Evolutionary conservation across 1,140 invertebrate genomes (phyloP).

Genomic region (Patella vulgata): DNA sequence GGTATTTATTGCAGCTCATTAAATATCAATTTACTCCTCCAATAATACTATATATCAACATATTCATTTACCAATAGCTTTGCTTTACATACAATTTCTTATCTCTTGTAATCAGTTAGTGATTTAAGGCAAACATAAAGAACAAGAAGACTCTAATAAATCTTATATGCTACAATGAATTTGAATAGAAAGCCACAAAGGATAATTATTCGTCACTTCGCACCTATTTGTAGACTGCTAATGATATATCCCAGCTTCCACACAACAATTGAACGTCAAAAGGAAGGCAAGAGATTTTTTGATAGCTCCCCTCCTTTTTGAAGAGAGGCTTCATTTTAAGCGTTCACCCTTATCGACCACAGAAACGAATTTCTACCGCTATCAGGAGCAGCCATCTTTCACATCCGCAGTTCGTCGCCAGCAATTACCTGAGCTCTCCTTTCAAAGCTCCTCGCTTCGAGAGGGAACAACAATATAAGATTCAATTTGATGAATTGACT

Average conservation of each 20-base stretch:
- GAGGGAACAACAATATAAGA: constrained; percentile 6
- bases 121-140: too few relatives aligned
- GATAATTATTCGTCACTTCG: constrained; percentile 3
- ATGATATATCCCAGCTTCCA: constrained; percentile 1
- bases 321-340: neutral
- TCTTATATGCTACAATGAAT: constrained; percentile 2
- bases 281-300: neutral
- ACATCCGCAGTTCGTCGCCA: neutral
- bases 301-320: neutral
- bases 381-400: neutral
- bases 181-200: neutral
- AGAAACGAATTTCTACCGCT: neutral
- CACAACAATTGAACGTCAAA: neutral
- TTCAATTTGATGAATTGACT: constrained; percentile 11
- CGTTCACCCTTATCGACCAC: constrained; percentile 1
- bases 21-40: too few relatives aligned
- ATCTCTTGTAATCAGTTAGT: too few relatives aligned
- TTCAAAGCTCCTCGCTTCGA: neutral
- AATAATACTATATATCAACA: too few relatives aligned
- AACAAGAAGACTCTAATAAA: constrained; percentile 1
- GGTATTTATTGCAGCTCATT: too few relatives aligned
- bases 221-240: constrained; percentile 7
- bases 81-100: too few relatives aligned
- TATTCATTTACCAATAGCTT: too few relatives aligned
- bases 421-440: neutral